Evolutionary conservation across 2,113 vertebrate genomes (phyloP), one percentile per base, ranked within the genome.

Genomic region (Hydrochoerus hydrochaeris): DNA sequence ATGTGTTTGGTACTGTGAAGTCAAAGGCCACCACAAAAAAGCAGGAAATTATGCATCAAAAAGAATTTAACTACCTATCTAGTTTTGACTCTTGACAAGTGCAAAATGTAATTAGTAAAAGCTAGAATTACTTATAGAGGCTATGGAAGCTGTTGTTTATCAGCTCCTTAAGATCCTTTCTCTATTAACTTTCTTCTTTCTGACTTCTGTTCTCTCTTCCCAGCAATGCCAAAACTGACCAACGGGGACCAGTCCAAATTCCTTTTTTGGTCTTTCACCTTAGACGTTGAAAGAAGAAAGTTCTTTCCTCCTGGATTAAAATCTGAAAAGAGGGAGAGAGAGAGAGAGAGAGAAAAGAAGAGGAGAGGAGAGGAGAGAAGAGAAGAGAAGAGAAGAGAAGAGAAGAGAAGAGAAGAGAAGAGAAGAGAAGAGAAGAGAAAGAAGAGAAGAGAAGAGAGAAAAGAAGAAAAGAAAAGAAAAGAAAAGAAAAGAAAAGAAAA

Each of bases 101-200:
- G 26, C 71, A 24, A 86, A 92, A n/a, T 63, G 46, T 44, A 93
- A 62, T 60, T 85, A 92, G 63, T 93, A 85, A 77, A 87, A 67
- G 10, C n/a, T 77, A 4, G 32, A 88, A 2, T 92, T 52, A 69
- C 1, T 77, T 26, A 35, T 3, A 54, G 24, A 54, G 13, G 4
- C 63, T 89, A 11, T 57, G 9, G 20, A 87, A 88, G 24, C 9
- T 84, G 5, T 24, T 89, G 28, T 69, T 69, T 78, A 7, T 46
- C 11, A 78, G 3, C 44, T 93, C n/a, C 63, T 12, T n/a, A 65
- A 46, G 14, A 77, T 38, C 87, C 46, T 95, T 9, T 62, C 13
- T 52, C 38, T 5, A 44, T 49, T 54, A 35, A 87, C 17, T 71
- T 94, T 6, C 9, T 82, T 85, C 16, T 16, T 83, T 24, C 17